Evolutionary conservation across 2,888 invertebrate genomes (phyloP).

Genomic region (Antheraea yamamai): DNA sequence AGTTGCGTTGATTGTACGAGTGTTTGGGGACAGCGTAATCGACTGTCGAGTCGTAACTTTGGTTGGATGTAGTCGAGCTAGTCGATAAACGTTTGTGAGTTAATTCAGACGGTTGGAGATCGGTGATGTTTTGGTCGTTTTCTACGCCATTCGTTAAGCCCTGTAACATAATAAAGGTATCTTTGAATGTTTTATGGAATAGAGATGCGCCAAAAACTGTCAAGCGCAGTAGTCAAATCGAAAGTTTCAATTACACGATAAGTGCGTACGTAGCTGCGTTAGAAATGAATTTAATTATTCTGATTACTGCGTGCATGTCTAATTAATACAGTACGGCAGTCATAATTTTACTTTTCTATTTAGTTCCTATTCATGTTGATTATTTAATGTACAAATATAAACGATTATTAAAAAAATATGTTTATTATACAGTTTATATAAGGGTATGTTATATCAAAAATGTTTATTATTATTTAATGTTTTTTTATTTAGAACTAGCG

Average conservation of each 20-base stretch:
- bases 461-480: too few species aligned
- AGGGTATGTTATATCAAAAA: too few species aligned
- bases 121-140: conserved; percentile 73
- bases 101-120: conserved; percentile 58
- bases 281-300: conserved; percentile 5
- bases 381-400: neutral
- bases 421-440: too few species aligned
- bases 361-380: neutral
- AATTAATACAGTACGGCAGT: conserved; percentile 14
- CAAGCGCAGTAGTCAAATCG: conserved; percentile 9
- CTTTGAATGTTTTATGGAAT: neutral
- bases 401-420: neutral
- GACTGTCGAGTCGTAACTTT: conserved; percentile 72
- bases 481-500: too few species aligned
- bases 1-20: conserved; percentile 55
- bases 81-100: conserved; percentile 73
- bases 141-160: conserved; percentile 77
- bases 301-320: conserved; percentile 17
- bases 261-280: conserved; percentile 12
- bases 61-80: conserved; percentile 72
- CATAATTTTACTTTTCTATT: conserved; percentile 17
- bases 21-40: conserved; percentile 72
- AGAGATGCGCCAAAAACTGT: neutral
- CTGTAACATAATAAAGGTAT: conserved; percentile 48
- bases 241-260: conserved; percentile 9